phyloP scores from a whole-genome alignment of 2,797 vertebrate species.

The Cynodonichthys magdalenae region DNA sequence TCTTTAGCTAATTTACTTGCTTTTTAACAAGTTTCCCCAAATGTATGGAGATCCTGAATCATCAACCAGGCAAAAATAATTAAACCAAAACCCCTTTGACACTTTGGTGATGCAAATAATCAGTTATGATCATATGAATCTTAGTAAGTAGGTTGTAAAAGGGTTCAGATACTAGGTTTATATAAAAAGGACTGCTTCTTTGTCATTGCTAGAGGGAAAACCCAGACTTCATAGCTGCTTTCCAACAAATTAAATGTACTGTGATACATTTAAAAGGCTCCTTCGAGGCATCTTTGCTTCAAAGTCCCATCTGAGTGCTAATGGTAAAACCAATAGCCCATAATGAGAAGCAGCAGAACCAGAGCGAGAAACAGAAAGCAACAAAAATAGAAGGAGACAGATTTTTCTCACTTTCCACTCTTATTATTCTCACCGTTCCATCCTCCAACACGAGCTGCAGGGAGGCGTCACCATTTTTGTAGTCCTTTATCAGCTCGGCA shows the following conservation, averaged over 20 bases:
- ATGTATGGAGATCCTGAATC: not conserved
- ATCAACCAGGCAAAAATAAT: not conserved
- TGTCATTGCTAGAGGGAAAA: constrained; percentile 1
- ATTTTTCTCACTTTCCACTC: not conserved
- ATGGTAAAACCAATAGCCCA: constrained; percentile 45
- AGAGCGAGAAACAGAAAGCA: not conserved
- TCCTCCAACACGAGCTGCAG: constrained; percentile 92
- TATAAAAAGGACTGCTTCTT: constrained; percentile 15
- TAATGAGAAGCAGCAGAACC: constrained; percentile 38
- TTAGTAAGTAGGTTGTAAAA: constrained; percentile 9
- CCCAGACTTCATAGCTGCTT: constrained; percentile 17
- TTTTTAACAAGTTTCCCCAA: not conserved
- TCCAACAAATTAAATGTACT: constrained; percentile 28
- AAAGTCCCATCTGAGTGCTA: constrained; percentile 44
- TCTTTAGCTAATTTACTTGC: not conserved
- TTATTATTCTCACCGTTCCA: constrained; percentile 84
- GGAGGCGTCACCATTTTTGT: constrained; percentile 88
- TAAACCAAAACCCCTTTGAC: constrained; percentile 3
- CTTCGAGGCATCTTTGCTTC: constrained; percentile 34
- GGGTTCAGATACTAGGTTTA: constrained; percentile 3
- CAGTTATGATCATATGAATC: constrained; percentile 20
- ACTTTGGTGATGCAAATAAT: not conserved
- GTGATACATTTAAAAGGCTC: constrained; percentile 39
- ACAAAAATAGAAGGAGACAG: constrained; percentile 2
- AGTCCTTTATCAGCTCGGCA: constrained; percentile 93